Evolutionary conservation across 2,797 vertebrate genomes (phyloP).

Genomic region (Hippoglossus hippoglossus): DNA sequence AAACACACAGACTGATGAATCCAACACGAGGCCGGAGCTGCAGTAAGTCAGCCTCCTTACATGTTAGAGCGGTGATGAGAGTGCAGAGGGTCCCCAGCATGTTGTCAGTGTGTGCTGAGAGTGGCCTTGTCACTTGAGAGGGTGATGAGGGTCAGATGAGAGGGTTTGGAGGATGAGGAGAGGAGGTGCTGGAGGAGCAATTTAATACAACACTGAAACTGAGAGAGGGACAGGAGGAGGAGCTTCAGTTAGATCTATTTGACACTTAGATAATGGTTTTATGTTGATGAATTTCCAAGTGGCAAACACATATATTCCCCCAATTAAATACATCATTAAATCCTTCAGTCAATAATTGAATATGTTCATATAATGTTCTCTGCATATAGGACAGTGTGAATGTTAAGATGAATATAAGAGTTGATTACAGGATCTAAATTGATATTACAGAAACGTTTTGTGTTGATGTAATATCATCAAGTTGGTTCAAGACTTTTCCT

Average conservation of each 20-base stretch:
- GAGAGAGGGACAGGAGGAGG: slow-evolving; percentile 44
- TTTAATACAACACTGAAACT: slow-evolving; percentile 43
- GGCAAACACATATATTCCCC: too few relatives aligned
- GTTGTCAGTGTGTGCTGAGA: slow-evolving; percentile 57
- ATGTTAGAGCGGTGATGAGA: slow-evolving; percentile 60
- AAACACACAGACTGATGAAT: slow-evolving; percentile 38
- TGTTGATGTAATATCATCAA: too few relatives aligned
- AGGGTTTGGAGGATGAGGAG: slow-evolving; percentile 53
- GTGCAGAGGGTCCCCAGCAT: slow-evolving; percentile 65
- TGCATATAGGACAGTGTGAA: too few relatives aligned
- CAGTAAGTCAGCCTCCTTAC: slow-evolving; percentile 47
- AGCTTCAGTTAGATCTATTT: slow-evolving; percentile 10
- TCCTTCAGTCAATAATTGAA: too few relatives aligned
- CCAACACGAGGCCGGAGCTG: slow-evolving; percentile 40
- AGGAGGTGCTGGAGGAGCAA: slow-evolving; percentile 46
- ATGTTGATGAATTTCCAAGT: too few relatives aligned
- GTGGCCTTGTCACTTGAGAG: slow-evolving; percentile 31
- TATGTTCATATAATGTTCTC: too few relatives aligned
- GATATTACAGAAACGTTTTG: too few relatives aligned
- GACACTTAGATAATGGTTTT: too few relatives aligned
- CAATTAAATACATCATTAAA: too few relatives aligned
- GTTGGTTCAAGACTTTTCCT: neutral
- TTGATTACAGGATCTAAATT: too few relatives aligned
- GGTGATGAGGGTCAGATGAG: slow-evolving; percentile 46
- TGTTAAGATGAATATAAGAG: too few relatives aligned